Conservation (phyloP, 2,113 vertebrate species). For the Rhodinocichla rosea region DNA sequence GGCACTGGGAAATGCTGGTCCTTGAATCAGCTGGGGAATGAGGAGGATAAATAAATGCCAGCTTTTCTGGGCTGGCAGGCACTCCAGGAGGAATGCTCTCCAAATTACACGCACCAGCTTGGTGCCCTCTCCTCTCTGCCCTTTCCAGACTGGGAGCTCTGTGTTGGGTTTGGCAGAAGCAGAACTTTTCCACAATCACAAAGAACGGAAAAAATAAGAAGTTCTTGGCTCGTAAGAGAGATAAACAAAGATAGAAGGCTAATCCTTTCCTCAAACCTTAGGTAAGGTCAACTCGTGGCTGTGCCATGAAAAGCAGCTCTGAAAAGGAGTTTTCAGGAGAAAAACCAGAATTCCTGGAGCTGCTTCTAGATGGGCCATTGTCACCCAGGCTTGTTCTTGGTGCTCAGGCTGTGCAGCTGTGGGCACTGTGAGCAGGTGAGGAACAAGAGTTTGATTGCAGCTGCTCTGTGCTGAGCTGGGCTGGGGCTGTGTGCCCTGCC, state of each 20-base stretch:
- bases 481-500: too few species aligned
- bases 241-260: background rate
- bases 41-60: background rate
- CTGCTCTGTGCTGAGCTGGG: background rate
- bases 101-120: background rate
- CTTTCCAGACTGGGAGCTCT: background rate
- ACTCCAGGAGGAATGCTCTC: background rate
- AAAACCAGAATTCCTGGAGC: background rate
- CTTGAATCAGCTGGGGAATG: background rate
- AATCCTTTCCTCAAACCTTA: background rate
- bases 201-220: background rate
- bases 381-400: background rate
- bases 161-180: background rate
- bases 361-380: background rate
- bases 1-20: background rate
- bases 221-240: background rate
- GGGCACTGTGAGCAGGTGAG: accelerated
- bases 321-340: background rate
- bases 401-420: too few species aligned
- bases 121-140: background rate
- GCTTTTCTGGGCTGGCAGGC: constrained; percentile 1
- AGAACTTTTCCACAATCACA: background rate
- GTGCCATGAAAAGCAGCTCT: background rate
- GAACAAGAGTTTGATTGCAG: background rate
- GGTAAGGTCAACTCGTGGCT: background rate